Evolutionary conservation across 2,113 vertebrate genomes (phyloP).

Genomic region (Elachura formosa): DNA sequence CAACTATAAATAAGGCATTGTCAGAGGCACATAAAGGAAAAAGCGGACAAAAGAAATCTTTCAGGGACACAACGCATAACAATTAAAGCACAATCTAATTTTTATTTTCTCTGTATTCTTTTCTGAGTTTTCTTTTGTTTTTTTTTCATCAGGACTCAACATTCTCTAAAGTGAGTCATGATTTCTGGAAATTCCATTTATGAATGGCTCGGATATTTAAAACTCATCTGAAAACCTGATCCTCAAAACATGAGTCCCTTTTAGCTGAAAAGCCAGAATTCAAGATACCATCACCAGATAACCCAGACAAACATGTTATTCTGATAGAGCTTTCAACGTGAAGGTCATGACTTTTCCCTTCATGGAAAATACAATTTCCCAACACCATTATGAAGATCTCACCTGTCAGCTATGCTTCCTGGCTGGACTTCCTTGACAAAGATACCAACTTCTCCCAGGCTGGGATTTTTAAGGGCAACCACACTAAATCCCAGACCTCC

Average conservation of each 20-base stretch:
- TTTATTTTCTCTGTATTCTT: background rate
- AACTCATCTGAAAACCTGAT: constrained; percentile 36
- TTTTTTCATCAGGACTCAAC: constrained; percentile 10
- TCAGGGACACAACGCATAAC: background rate
- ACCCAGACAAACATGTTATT: background rate
- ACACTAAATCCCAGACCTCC: constrained; percentile 95
- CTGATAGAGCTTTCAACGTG: background rate
- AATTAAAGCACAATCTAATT: background rate
- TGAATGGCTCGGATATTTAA: background rate
- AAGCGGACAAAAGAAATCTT: background rate
- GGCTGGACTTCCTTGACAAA: constrained; percentile 90
- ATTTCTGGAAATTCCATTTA: constrained; percentile 54
- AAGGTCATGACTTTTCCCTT: background rate
- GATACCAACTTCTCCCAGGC: constrained; percentile 76
- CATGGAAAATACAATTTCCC: background rate
- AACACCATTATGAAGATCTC: constrained; percentile 20
- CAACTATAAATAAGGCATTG: constrained; percentile 49
- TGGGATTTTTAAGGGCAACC: constrained; percentile 81
- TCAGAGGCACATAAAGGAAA: background rate
- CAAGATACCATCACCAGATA: constrained; percentile 10
- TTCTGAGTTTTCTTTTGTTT: constrained; percentile 12
- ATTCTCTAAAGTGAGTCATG: constrained; percentile 6
- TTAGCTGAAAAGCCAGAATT: background rate
- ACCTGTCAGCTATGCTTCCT: constrained; percentile 90
- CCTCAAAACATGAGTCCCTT: background rate